phyloP scores from a whole-genome alignment of 2,888 invertebrate genomes.

The Leptarthrus brevirostris region DNA sequence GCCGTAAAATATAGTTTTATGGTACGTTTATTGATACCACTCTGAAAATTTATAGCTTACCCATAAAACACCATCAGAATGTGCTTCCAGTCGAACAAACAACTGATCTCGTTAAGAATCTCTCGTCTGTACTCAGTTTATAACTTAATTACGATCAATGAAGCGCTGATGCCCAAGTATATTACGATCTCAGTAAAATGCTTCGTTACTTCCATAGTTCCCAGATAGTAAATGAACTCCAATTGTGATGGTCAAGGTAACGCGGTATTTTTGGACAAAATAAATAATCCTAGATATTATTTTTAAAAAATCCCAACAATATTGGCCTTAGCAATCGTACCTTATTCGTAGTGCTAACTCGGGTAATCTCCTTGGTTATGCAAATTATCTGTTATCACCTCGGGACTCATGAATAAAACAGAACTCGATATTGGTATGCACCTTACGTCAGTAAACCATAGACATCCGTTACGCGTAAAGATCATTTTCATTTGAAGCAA shows the following conservation, averaged over 20 bases:
- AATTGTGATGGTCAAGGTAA: slow-evolving; percentile 10
- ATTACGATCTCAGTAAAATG: neutral
- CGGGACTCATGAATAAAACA: slow-evolving; percentile 28
- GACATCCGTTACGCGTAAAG: neutral
- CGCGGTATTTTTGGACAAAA: slow-evolving; percentile 14
- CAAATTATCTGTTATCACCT: slow-evolving; percentile 34
- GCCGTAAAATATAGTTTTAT: neutral
- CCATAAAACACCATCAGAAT: neutral
- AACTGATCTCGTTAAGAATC: slow-evolving; percentile 3
- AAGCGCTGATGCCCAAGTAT: neutral
- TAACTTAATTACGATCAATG: slow-evolving; percentile 3
- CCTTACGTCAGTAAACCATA: neutral
- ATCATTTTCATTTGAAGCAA: slow-evolving; percentile 18
- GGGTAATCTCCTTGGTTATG: slow-evolving; percentile 13
- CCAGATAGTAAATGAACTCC: neutral
- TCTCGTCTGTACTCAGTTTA: neutral
- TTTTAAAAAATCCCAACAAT: slow-evolving; percentile 19
- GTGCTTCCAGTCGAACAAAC: neutral
- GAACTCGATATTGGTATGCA: slow-evolving; percentile 25
- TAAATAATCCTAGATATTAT: slow-evolving; percentile 4
- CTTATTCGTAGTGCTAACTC: slow-evolving; percentile 5
- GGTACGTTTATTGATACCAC: neutral
- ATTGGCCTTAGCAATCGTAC: slow-evolving; percentile 16
- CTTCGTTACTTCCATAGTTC: neutral
- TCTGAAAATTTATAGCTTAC: neutral